Evolutionary conservation across 2,888 invertebrate species (phyloP), one percentile per base, ranked within the genome.

Genomic region (Dastarcus helophoroides): DNA sequence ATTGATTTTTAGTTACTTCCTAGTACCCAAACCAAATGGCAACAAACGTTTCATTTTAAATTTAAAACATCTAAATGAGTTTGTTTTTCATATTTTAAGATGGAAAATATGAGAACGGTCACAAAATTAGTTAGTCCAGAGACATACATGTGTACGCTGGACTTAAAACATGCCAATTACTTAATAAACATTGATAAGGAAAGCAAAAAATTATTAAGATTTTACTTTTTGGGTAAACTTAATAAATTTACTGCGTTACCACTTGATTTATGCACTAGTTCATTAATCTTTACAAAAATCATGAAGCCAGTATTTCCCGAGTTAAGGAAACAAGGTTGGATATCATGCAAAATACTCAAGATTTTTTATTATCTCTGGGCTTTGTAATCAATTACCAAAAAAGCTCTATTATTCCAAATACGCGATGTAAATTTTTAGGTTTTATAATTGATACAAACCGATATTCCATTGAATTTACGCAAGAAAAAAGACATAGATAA

Each of bases 211-310:
- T 42, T 24, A 27, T 33, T 50, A 26, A 22, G 46, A 4, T 50
- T 50, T 29, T 3, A 13, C 4, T 50, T 43, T 33, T 10, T 39
- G 5, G 31, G 23, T 0, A 33, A 34, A 12, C 4, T 40, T 4
- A 50, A 35, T 30, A 42, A 47, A 26, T 51, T 46, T 34, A 35
- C 22, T 2, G 45, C 42, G 14, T 28, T 48, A 9, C 49, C 48
- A 4, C 48, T 48, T 28, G 47, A 47, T 6, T 14, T 50, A 4
- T 41, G 36, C 3, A 31, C 40, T 9, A 41, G 41, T 2, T 46
- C 50, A 7, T 48, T 25, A 26, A 27, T 43, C 7, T 50, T 50
- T 33, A 50, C 49, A 10, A 50, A 52, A 32, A 14, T 50, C 6
- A 22, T 47, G 21, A 46, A 41, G 31, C 42, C 46, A 8, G 33